Base-by-base conservation (phyloP, 2,888 invertebrate species). In the Prosopocoilus inquinatus region DNA sequence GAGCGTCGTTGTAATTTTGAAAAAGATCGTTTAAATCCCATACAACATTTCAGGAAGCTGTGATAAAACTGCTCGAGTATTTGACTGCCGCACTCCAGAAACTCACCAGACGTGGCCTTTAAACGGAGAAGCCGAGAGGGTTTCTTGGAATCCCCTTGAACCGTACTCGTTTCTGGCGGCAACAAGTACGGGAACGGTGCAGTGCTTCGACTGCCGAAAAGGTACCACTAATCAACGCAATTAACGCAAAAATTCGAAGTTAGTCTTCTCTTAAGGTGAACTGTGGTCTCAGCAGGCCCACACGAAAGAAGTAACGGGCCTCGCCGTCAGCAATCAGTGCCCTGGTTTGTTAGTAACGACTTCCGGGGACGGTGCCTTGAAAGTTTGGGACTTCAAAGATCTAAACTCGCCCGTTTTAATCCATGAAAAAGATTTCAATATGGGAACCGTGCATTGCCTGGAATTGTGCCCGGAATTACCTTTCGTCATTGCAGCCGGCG, bases 91-190 rank as follows among this genome's bases (percentile, higher is more conserved):
- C 63, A 79, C 69, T 61, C 72, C 80, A 0, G 79, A 78, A 49
- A 78, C 81, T 32, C 81, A 82, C 70, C 86, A 87, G 74, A 78
- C 78, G 0, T 96, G 96, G 95, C 64, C 79, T 35, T 78, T 91
- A 9, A 79, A 79, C 16, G 89, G 89, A 0, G 96, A 97, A 81
- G 87, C 95, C 20, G 97, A 97, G 75, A 85, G 87, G 64, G 86
- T 93, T 8, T 67, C 84, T 1, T 98, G 97, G 97, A 89, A 94
- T 79, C 81, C 83, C 38, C 83, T 84, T 60, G 85, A 91, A 70
- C 86, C 90, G 0, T 88, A 88, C 78, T 84, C 86, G 66, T 94
- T 91, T 70, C 84, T 91, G 62, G 83, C 81, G 75, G 83, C 83
- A 41, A 85, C 85, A 50, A 86, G 82, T 70, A 79, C 79, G 46